These are phyloP conservation scores for Onychomys torridus DNA, from an alignment of 2,797 vertebrate species.

Conservation along the genomic window DNA sequence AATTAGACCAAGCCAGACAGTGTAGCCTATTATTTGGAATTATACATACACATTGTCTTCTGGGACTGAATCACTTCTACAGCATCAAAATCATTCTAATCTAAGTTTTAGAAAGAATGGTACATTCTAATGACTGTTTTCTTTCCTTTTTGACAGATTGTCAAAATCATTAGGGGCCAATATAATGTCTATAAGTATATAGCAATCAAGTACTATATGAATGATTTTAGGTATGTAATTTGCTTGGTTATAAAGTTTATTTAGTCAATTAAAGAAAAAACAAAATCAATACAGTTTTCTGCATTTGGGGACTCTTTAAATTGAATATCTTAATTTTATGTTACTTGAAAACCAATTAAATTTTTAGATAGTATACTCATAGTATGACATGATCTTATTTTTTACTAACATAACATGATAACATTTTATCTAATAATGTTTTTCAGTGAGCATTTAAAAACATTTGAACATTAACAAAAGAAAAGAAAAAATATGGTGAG, in stretches of 20 bases:
- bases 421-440: background rate
- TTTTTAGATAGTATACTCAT: constrained; percentile 12
- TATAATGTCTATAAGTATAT: constrained; percentile 54
- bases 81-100: constrained; percentile 51
- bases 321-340: constrained; percentile 32
- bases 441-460: constrained; percentile 44
- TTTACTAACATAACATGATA: background rate
- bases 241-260: constrained; percentile 64
- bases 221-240: constrained; percentile 61
- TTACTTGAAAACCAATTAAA: constrained; percentile 35
- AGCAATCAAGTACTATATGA: background rate
- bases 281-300: constrained; percentile 46
- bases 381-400: background rate
- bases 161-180: constrained; percentile 40
- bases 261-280: constrained; percentile 49
- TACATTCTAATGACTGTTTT: constrained; percentile 60
- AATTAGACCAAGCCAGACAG: constrained; percentile 14
- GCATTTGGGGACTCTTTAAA: constrained; percentile 23
- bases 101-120: constrained; percentile 43
- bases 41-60: constrained; percentile 33
- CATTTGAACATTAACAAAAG: background rate
- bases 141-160: constrained; percentile 63
- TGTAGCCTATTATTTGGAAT: constrained; percentile 61
- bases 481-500: background rate
- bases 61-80: constrained; percentile 47